phyloP scores from a whole-genome alignment of 2,113 vertebrate genomes.

The Pelodiscus sinensis region DNA sequence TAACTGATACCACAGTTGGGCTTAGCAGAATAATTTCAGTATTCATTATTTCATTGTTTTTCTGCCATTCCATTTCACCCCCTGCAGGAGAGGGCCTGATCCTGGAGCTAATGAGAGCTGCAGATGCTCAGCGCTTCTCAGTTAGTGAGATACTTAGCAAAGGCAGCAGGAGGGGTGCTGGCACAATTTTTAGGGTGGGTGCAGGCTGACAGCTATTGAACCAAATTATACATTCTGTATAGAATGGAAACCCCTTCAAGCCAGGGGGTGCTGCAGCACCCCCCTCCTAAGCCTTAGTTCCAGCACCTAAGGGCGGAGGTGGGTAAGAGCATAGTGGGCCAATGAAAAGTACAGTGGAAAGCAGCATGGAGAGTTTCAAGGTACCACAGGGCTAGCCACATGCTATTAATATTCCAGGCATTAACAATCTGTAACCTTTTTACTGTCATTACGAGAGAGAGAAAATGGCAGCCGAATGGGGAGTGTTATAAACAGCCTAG shows the following conservation, averaged over 20 bases:
- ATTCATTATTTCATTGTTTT: neutral
- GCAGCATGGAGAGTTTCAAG: neutral
- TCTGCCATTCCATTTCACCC: neutral
- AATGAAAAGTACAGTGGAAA: neutral
- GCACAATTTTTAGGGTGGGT: too few species aligned
- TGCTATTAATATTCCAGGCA: neutral
- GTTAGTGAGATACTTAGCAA: neutral
- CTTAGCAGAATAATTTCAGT: neutral
- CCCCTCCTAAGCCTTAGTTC: too few species aligned
- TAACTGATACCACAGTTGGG: constrained; percentile 25
- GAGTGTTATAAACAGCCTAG: constrained; percentile 1
- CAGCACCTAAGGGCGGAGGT: neutral
- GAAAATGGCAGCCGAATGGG: neutral
- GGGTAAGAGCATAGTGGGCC: neutral
- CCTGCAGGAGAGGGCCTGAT: neutral
- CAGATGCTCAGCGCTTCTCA: neutral
- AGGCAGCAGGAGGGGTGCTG: neutral
- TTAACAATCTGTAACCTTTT: constrained; percentile 1
- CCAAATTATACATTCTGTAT: too few species aligned
- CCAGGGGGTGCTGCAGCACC: too few species aligned
- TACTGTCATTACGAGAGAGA: constrained; percentile 1
- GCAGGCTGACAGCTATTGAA: too few species aligned
- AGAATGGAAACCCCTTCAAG: too few species aligned
- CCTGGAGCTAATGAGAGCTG: neutral
- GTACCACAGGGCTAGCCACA: neutral